Evolutionary conservation across 1,140 invertebrate genomes (phyloP).

Genomic region (Macrocentrus cingulum): DNA sequence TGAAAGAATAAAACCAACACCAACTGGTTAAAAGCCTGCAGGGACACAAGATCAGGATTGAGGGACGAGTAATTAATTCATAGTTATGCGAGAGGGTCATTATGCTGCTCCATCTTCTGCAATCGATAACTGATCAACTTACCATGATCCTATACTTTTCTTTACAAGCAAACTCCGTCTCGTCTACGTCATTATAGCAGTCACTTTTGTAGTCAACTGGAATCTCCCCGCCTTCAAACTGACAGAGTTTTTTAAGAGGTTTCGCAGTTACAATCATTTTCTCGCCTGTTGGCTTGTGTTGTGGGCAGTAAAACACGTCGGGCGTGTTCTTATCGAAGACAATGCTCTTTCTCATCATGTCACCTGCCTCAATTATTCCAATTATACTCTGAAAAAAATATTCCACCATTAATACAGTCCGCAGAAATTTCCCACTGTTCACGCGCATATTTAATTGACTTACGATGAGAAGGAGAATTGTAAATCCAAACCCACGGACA

Average conservation of each 20-base stretch:
- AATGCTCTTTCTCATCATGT: slow-evolving; percentile 79
- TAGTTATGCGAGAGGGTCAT: slow-evolving; percentile 11
- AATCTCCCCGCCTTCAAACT: slow-evolving; percentile 71
- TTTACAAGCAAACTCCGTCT: slow-evolving; percentile 79
- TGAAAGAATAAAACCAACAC: slow-evolving; percentile 46
- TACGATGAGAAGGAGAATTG: not conserved
- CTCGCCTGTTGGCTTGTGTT: slow-evolving; percentile 73
- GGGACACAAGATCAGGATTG: not conserved
- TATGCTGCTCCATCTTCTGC: not conserved
- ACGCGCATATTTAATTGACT: not conserved
- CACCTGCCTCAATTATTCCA: slow-evolving; percentile 59
- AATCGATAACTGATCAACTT: slow-evolving; percentile 37
- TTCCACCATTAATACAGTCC: not conserved
- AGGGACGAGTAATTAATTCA: slow-evolving; percentile 1
- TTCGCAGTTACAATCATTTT: slow-evolving; percentile 69
- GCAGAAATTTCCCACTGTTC: not conserved
- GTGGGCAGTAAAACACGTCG: slow-evolving; percentile 81
- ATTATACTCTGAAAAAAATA: slow-evolving; percentile 30
- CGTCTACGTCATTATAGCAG: slow-evolving; percentile 81
- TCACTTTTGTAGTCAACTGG: slow-evolving; percentile 78
- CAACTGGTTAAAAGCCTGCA: slow-evolving; percentile 25
- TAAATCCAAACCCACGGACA: too few species aligned
- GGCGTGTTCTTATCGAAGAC: slow-evolving; percentile 82
- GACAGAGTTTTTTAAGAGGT: slow-evolving; percentile 73
- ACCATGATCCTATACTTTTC: slow-evolving; percentile 84